phyloP scores from a whole-genome alignment of 1,140 invertebrate species.

The Rhopalosiphum padi region DNA sequence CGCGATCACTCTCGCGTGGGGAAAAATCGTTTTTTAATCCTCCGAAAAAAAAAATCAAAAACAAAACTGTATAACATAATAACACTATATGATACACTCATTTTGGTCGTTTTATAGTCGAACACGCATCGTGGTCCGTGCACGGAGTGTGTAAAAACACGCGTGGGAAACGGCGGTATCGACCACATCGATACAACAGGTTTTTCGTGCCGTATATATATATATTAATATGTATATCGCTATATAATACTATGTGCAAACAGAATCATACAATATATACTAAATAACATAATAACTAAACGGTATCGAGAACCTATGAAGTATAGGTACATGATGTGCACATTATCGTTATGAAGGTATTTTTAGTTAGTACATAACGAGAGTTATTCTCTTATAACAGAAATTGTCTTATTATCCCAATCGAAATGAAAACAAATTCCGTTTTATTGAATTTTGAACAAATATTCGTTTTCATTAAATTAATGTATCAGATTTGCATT shows the following conservation, averaged over 20 bases:
- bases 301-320: neutral
- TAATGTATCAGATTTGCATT: neutral
- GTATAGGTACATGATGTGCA: neutral
- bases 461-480: neutral
- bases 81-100: neutral
- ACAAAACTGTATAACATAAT: neutral
- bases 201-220: neutral
- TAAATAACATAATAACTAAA: neutral
- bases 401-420: too few relatives aligned
- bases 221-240: neutral
- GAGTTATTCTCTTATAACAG: too few relatives aligned
- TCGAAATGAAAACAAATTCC: neutral
- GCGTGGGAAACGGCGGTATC: slow-evolving; percentile 9
- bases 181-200: neutral
- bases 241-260: neutral
- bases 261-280: neutral
- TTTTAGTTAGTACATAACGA: too few relatives aligned
- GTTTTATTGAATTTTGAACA: neutral
- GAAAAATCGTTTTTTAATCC: slow-evolving; percentile 51
- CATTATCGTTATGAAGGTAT: too few relatives aligned
- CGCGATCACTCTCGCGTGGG: neutral
- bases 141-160: neutral
- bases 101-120: neutral
- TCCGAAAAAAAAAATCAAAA: neutral
- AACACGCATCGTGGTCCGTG: neutral